Conservation (phyloP, 2,888 invertebrate genomes). For the Ditula angustiorana region DNA sequence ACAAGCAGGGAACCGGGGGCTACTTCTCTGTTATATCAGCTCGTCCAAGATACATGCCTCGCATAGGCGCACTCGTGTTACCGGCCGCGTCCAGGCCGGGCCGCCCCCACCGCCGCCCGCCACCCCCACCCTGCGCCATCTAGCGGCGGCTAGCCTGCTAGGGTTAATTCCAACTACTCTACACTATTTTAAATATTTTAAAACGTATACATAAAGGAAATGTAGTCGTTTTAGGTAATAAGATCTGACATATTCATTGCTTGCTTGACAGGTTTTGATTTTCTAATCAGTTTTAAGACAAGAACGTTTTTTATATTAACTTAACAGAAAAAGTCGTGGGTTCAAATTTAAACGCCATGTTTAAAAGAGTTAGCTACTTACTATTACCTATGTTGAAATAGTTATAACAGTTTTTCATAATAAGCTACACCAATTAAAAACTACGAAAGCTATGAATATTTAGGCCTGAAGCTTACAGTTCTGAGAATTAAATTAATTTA, state of each 20-base stretch:
- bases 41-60: conserved; percentile 86
- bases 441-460: too few relatives aligned
- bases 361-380: too few relatives aligned
- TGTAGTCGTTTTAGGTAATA: not conserved
- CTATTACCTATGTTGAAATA: too few relatives aligned
- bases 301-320: too few relatives aligned
- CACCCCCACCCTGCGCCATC: conserved; percentile 76
- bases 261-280: not conserved
- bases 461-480: too few relatives aligned
- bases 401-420: too few relatives aligned
- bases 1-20: conserved; percentile 81
- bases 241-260: not conserved
- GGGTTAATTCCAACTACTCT: conserved; percentile 82
- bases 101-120: conserved; percentile 45
- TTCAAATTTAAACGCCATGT: too few relatives aligned
- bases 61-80: conserved; percentile 85
- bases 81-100: conserved; percentile 80
- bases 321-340: too few relatives aligned
- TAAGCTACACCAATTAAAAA: too few relatives aligned
- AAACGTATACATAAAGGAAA: conserved; percentile 44
- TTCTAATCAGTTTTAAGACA: not conserved
- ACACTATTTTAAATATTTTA: conserved; percentile 78
- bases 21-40: conserved; percentile 85
- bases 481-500: not conserved
- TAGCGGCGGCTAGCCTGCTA: conserved; percentile 79